Conservation (phyloP, 2,797 vertebrate species). For the Chiloscyllium punctatum region DNA sequence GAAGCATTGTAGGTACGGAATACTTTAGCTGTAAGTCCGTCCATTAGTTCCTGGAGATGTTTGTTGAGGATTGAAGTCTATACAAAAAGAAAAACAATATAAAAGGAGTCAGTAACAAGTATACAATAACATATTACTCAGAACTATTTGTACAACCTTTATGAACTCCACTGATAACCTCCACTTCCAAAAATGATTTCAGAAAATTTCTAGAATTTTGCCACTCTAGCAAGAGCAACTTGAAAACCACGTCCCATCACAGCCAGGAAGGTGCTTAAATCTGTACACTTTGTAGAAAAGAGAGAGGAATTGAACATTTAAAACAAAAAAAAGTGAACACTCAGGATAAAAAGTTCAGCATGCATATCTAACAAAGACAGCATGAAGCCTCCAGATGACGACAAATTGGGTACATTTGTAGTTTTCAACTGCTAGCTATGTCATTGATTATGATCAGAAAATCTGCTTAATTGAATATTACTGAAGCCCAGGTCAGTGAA, state of each 20-base stretch:
- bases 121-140: neutral
- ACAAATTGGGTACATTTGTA: neutral
- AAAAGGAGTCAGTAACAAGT: neutral
- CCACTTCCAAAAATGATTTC: neutral
- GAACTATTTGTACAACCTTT: neutral
- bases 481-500: neutral
- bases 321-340: neutral
- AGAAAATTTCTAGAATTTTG: neutral
- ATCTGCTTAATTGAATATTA: neutral
- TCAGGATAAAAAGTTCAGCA: neutral
- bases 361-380: neutral
- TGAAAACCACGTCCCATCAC: neutral
- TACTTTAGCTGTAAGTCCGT: constrained; percentile 90
- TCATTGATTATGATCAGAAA: neutral
- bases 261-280: neutral
- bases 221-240: neutral
- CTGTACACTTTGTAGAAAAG: neutral
- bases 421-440: neutral
- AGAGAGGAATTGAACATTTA: neutral
- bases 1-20: constrained; percentile 96
- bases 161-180: neutral
- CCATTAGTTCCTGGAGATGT: constrained; percentile 96
- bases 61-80: constrained; percentile 95
- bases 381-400: neutral
- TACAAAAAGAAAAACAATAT: neutral